Evolutionary conservation across 53 echinoderm and acorn worm genomes (phyloP).

Genomic region (Luidia sarsii): DNA sequence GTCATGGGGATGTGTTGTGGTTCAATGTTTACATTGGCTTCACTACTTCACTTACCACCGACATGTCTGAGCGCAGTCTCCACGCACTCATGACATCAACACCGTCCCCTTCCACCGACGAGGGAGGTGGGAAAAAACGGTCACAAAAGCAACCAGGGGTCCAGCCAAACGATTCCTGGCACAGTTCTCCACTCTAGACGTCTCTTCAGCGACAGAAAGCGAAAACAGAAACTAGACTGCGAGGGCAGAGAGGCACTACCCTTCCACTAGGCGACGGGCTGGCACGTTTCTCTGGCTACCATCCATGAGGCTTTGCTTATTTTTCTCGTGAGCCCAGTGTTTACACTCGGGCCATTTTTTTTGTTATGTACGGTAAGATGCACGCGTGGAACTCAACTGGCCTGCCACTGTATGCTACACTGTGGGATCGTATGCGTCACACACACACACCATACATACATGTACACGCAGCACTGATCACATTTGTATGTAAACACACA

Average conservation of each 20-base stretch:
- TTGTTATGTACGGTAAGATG: neutral
- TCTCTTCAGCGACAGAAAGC: neutral
- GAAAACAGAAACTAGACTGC: too few relatives aligned
- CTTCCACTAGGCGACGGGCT: too few relatives aligned
- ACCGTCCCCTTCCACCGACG: slow-evolving; percentile 16
- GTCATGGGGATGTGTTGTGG: too few relatives aligned
- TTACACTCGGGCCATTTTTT: slow-evolving; percentile 28
- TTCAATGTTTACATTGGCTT: too few relatives aligned
- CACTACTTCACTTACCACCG: slow-evolving; percentile 75
- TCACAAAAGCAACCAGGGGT: too few relatives aligned
- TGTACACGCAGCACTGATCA: slow-evolving; percentile 33
- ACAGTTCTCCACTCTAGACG: slow-evolving; percentile 2
- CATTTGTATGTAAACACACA: slow-evolving; percentile 55
- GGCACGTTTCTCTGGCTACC: slow-evolving; percentile 66
- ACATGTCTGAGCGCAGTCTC: slow-evolving; percentile 89
- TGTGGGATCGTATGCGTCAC: too few relatives aligned
- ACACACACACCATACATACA: too few relatives aligned
- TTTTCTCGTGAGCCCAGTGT: slow-evolving; percentile 16
- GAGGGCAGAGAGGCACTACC: too few relatives aligned
- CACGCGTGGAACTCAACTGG: slow-evolving; percentile 40
- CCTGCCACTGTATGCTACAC: too few relatives aligned
- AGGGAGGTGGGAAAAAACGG: slow-evolving; percentile 19
- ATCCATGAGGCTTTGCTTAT: slow-evolving; percentile 55
- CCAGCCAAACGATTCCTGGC: slow-evolving; percentile 46
- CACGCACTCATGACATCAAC: slow-evolving; percentile 85